Percentiles rank a stretch among this genome's conserved stretches.
Evolutionary conservation across 2,797 vertebrate genomes (phyloP).

Genomic region (Tadarida brasiliensis): DNA sequence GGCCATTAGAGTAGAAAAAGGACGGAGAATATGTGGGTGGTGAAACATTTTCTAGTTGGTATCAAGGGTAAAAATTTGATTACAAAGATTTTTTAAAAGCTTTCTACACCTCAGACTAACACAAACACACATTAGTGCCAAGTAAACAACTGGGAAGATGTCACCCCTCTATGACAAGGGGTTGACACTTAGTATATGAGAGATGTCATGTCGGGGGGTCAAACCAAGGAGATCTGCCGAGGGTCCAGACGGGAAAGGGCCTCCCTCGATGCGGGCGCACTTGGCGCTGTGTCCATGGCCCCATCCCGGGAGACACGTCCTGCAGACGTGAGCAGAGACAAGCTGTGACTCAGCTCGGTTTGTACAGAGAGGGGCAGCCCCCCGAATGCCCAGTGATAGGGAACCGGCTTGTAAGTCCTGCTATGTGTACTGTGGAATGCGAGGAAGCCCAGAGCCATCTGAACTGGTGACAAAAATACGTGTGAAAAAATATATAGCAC

Average conservation of each 20-base stretch:
- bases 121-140: neutral
- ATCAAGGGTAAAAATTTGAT: neutral
- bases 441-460: fast-evolving
- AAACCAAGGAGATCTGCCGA: neutral
- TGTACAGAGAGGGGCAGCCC: neutral
- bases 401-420: neutral
- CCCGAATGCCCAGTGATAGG: too few relatives aligned
- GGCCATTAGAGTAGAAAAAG: neutral
- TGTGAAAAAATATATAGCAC: fast-evolving
- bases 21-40: neutral
- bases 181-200: neutral
- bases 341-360: fast-evolving
- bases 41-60: neutral
- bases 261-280: fast-evolving
- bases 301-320: neutral
- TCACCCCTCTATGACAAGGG: neutral
- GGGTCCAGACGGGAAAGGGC: neutral
- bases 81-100: neutral
- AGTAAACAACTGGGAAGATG: neutral
- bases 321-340: fast-evolving
- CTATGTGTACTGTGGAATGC: neutral
- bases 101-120: neutral
- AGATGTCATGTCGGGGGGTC: neutral
- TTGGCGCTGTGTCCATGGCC: neutral
- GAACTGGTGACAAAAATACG: neutral